phyloP scores from a whole-genome alignment of 2,113 vertebrate species.

The rabbit (Oryctolagus cuniculus) region mOryCun1.1 NC_091440.1:53774501-53775000 shows the following conservation, averaged over 20 bases:
- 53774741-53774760: not conserved
- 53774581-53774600: not conserved
- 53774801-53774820: not conserved
- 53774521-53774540: not conserved
- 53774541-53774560: not conserved
- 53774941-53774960: no score
- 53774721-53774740: not conserved
- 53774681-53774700: not conserved
- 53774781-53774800: not conserved
- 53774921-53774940: no score
- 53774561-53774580: constrained; percentile 1
- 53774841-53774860: not conserved
- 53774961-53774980: no score
- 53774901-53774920: no score
- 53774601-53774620: not conserved
- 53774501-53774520: not conserved
- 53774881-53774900: no score
- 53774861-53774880: constrained; percentile 5
- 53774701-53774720: not conserved
- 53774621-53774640: not conserved
- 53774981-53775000: no score
- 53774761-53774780: not conserved
- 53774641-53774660: not conserved
- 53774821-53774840: not conserved
- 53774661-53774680: not conserved